phyloP scores from a whole-genome alignment of 2,113 vertebrate genomes.

The Andinoacara biseriatus region DNA sequence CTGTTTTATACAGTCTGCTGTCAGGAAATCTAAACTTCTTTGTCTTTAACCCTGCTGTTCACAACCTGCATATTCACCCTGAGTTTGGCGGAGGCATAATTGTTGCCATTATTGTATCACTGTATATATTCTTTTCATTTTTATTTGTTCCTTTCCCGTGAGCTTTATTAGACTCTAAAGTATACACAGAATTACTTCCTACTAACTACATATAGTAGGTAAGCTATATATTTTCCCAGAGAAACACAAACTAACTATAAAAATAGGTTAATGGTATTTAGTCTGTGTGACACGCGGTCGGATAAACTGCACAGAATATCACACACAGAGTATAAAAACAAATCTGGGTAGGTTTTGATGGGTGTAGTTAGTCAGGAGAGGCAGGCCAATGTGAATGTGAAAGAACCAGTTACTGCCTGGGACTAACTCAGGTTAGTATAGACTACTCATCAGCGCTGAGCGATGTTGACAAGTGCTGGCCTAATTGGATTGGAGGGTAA shows the following conservation, averaged over 20 bases:
- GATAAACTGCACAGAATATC: not conserved
- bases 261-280: not conserved
- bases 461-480: constrained; percentile 70
- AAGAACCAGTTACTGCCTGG: not conserved
- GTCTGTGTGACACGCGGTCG: not conserved
- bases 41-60: not conserved
- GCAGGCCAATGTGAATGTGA: not conserved
- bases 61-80: not conserved
- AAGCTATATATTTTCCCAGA: not conserved
- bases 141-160: not conserved
- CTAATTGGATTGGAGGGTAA: constrained; percentile 79
- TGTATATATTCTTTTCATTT: not conserved
- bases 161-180: not conserved
- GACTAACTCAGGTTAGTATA: constrained; percentile 11
- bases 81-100: not conserved
- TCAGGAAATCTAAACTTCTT: not conserved
- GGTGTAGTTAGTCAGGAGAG: not conserved
- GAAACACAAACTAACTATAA: not conserved
- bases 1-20: not conserved
- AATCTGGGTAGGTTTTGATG: not conserved
- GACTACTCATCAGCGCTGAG: constrained; percentile 56
- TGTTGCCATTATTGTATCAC: not conserved
- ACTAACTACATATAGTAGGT: too few species aligned
- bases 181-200: too few species aligned
- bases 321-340: not conserved